Evolutionary conservation across 2,888 invertebrate species (phyloP).

Genomic region (Clitarchus hookeri): DNA sequence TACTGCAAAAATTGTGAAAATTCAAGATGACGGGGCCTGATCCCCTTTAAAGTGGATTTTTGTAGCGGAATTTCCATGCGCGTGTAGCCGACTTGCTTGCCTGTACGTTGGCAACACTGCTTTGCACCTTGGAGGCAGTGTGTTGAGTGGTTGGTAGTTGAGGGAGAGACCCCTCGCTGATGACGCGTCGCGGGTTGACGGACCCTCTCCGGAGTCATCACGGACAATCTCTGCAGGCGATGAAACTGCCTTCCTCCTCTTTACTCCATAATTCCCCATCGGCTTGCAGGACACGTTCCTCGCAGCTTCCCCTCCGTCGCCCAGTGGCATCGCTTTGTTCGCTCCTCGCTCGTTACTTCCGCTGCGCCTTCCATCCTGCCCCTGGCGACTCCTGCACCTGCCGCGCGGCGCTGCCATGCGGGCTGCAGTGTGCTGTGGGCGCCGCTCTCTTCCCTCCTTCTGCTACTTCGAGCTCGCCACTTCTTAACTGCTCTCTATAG

Average conservation of each 20-base stretch:
- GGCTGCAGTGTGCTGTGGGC: neutral
- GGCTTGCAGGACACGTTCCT: conserved; percentile 26
- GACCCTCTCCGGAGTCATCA: neutral
- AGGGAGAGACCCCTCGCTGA: neutral
- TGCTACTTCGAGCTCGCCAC: too few relatives aligned
- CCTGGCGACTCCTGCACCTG: neutral
- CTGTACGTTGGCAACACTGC: too few relatives aligned
- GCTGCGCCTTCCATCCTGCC: conserved; percentile 22
- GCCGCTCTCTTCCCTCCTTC: neutral
- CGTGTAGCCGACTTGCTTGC: too few relatives aligned
- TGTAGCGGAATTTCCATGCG: too few relatives aligned
- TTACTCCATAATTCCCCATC: neutral
- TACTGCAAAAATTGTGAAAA: too few relatives aligned
- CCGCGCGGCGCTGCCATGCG: neutral
- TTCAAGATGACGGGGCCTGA: too few relatives aligned
- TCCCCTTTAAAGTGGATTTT: too few relatives aligned
- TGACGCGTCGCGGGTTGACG: too few relatives aligned
- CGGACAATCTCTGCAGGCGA: neutral
- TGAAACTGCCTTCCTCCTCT: conserved; percentile 18
- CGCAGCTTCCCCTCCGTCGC: neutral
- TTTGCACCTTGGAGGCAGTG: too few relatives aligned
- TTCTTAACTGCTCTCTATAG: too few relatives aligned
- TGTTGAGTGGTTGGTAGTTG: too few relatives aligned
- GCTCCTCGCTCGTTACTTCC: conserved; percentile 9
- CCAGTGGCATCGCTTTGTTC: neutral